Evolutionary conservation across 2,113 vertebrate species (phyloP), one percentile per base, ranked within the genome.

Genomic region (Mystacornis crossleyi): DNA sequence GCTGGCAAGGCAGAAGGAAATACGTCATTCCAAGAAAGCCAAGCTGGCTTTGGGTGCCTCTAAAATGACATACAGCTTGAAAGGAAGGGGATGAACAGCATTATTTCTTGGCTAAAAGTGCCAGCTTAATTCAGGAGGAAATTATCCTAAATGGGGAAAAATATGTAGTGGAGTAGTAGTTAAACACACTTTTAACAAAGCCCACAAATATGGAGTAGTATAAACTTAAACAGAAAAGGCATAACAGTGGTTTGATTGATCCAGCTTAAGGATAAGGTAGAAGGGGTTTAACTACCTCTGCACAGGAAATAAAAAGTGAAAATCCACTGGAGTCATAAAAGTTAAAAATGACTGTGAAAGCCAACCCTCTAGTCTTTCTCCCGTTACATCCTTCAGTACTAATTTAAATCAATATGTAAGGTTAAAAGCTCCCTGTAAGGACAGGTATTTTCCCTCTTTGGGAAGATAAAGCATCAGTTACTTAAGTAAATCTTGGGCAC

Each of bases 281-380:
- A 62, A 83, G 51, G 61, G 20, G 8, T 86, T 85, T 58, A 78
- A 71, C 29, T 64, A 21, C 4, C 20, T 31, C 51, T 87, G 48
- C 8, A 23, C 53, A 92, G 82, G 64, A 83, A 90, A 73, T 61
- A 40, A 91, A 61, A 70, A 47, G 43, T 33, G 31, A 61, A 82
- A 82, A 40, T 71, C 23, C n/a, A n/a, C 55, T 45, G 40, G 43
- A 92, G 42, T 33, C 12, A 29, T 50, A 36, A 45, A 62, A 75
- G 66, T 21, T 73, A 74, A 88, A 94, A 90, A 43, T 5, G 20
- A 18, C 38, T 64, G 26, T 60, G 71, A 78, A 93, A 93, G 31
- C 51, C 82, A 92, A 4, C 28, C 45, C 43, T 79, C 28, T 66
- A 26, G 16, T n/a, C 36, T 55, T 94, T 66, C 16, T 62, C 60